phyloP scores from a whole-genome alignment of 2,113 vertebrate species.

The Dipodomys merriami region DNA sequence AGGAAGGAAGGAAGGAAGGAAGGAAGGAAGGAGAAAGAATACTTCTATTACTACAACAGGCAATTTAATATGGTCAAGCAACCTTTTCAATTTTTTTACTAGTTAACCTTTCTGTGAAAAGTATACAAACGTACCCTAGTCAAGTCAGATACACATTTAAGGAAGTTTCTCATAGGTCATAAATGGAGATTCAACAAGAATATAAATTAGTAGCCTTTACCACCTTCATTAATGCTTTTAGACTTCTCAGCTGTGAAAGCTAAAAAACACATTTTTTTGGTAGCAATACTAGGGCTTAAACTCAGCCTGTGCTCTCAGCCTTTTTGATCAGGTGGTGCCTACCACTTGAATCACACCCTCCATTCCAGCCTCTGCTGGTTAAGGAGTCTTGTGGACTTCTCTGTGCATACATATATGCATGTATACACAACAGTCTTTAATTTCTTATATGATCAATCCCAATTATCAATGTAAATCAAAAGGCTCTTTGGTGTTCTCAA shows the following conservation, averaged over 20 bases:
- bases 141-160: conserved; percentile 22
- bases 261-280: not conserved
- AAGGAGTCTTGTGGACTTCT: too few species aligned
- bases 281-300: too few species aligned
- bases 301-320: too few species aligned
- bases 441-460: conserved; percentile 21
- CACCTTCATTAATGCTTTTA: conserved; percentile 30
- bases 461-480: not conserved
- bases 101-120: conserved; percentile 17
- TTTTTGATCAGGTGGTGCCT: too few species aligned
- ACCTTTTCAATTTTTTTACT: conserved; percentile 14
- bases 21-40: too few species aligned
- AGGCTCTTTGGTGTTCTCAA: not conserved
- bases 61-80: not conserved
- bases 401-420: too few species aligned
- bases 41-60: not conserved
- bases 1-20: too few species aligned
- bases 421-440: not conserved
- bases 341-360: too few species aligned
- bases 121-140: conserved; percentile 6
- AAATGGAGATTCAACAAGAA: not conserved
- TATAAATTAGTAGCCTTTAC: conserved; percentile 13
- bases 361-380: too few species aligned
- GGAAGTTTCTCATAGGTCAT: not conserved
- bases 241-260: not conserved